Conservation (phyloP, 2,113 vertebrate species). For the Dolichotis patagonum region DNA sequence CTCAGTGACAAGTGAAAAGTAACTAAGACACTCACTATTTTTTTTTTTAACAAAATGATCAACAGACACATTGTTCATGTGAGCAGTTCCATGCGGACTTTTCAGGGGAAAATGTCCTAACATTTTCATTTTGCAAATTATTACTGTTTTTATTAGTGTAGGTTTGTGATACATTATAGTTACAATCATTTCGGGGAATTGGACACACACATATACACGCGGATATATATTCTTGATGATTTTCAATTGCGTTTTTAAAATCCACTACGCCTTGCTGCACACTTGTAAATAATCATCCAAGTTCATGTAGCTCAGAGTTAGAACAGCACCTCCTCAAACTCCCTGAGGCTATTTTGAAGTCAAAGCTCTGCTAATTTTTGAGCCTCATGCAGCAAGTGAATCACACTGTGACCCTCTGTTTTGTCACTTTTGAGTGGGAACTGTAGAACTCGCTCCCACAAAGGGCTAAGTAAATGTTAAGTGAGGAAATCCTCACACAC, state of each 20-base stretch:
- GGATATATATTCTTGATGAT: background rate
- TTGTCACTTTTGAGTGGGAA: background rate
- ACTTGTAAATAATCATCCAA: background rate
- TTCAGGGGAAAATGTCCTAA: background rate
- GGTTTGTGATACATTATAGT: background rate
- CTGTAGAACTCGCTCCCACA: no score
- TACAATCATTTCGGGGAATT: background rate
- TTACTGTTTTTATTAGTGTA: background rate
- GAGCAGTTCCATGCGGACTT: background rate
- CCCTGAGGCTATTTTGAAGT: background rate
- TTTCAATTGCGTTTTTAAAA: background rate
- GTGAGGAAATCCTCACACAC: background rate
- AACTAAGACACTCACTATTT: no score
- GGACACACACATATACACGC: background rate
- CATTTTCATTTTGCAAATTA: background rate
- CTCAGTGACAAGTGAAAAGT: no score
- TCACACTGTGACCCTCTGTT: rapidly evolving
- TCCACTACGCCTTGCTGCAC: background rate
- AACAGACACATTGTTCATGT: conserved; percentile 9
- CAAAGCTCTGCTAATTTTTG: background rate
- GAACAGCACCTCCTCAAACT: background rate
- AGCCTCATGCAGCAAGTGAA: no score
- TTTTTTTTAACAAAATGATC: conserved; percentile 41
- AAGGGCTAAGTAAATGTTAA: background rate
- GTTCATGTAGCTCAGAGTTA: background rate